Evolutionary conservation across 1,140 invertebrate species (phyloP), one percentile per base, ranked within the genome.

Genomic region (Plutomurus gul): DNA sequence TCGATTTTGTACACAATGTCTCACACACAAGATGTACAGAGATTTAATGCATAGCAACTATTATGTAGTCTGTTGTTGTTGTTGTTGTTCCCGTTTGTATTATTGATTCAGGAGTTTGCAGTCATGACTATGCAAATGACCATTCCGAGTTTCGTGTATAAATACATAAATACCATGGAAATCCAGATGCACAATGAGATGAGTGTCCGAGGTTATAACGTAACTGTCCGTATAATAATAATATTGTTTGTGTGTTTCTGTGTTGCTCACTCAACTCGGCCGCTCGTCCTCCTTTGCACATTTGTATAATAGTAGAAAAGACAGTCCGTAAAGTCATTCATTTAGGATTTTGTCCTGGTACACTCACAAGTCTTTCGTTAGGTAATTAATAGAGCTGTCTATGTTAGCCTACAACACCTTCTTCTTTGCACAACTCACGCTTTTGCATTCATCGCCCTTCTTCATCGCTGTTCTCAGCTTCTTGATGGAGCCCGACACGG

Each of bases 391-490:
- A 65, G 16, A 25, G 56, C 27, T 65, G 56, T 65, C 56, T 39
- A 40, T 40, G 33, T 39, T 33, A 43, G 25, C 70, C 80, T 81
- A 81, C 77, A 76, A 73, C 49, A 47, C 74, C 78, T 82, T 82
- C 81, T 82, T 82, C 70, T 81, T 81, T 71, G 78, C 40, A 75
- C 83, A 83, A 25, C 72, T 75, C 22, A 82, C 75, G 22, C 56
- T 82, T 49, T 81, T 81, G 51, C 83, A 84, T 56, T 84, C 83
- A 33, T 84, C 83, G 20, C 81, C 77, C 77, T 84, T 84, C 80
- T 84, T 84, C 81, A 84, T 84, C 18, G 81, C 77, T 16, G 83
- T 79, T 46, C 83, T 60, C 56, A 84, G 65, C 47, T 84, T 84
- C 78, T 84, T 82, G 77, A 84, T 82, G 7, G 73, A 82, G 22